Evolutionary conservation across 2,888 invertebrate genomes (phyloP).

Genomic region (Heliconius aoede): DNA sequence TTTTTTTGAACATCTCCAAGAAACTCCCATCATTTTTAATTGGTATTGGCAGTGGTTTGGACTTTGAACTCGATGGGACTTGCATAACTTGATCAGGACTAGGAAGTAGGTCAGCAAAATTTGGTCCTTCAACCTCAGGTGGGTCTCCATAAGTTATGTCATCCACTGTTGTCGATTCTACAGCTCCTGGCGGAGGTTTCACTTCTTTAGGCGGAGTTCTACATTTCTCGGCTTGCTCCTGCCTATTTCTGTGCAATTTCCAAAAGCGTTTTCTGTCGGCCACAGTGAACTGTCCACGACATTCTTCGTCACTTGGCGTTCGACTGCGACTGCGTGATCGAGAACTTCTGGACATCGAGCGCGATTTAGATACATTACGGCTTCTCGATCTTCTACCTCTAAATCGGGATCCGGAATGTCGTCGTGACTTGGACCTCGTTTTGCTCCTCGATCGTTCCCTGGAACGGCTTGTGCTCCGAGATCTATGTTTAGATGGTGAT

Average conservation of each 20-base stretch:
- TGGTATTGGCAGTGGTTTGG: slow-evolving; percentile 84
- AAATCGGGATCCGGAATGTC: slow-evolving; percentile 49
- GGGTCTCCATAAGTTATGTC: slow-evolving; percentile 76
- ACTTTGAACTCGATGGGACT: slow-evolving; percentile 71
- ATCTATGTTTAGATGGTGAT: slow-evolving; percentile 56
- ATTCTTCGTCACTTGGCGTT: slow-evolving; percentile 69
- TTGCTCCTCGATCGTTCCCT: slow-evolving; percentile 56
- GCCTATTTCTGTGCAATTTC: slow-evolving; percentile 70
- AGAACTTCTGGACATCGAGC: slow-evolving; percentile 59
- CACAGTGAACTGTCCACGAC: slow-evolving; percentile 78
- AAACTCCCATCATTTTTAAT: slow-evolving; percentile 96
- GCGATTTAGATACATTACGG: slow-evolving; percentile 59
- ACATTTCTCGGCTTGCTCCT: slow-evolving; percentile 61
- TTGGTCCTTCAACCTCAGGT: slow-evolving; percentile 77
- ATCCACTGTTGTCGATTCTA: slow-evolving; percentile 65
- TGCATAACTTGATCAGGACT: slow-evolving; percentile 61
- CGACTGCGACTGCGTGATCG: slow-evolving; percentile 61
- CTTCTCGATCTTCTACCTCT: slow-evolving; percentile 55
- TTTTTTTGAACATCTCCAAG: slow-evolving; percentile 95
- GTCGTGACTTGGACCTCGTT: slow-evolving; percentile 49
- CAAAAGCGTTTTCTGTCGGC: slow-evolving; percentile 77
- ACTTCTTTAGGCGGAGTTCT: slow-evolving; percentile 69
- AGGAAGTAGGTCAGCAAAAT: slow-evolving; percentile 71
- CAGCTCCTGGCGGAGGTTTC: slow-evolving; percentile 73
- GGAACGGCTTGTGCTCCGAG: slow-evolving; percentile 61